phyloP scores from a whole-genome alignment of 2,113 vertebrate genomes.

The Okapia johnstoni region DNA sequence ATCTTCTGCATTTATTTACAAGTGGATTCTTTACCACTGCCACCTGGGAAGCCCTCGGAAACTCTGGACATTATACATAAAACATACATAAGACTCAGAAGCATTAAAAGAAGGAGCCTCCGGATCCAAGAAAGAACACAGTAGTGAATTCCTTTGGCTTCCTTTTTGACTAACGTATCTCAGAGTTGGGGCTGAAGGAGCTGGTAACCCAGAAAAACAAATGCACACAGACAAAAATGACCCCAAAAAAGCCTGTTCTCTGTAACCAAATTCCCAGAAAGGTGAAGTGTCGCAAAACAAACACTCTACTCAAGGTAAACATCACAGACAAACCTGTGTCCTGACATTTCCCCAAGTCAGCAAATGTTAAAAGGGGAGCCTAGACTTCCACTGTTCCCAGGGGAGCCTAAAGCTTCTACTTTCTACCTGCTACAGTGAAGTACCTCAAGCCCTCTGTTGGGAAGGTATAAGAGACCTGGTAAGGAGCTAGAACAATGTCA shows the following conservation, averaged over 20 bases:
- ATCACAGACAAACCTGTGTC: not conserved
- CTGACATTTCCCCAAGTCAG: not conserved
- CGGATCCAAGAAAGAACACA: not conserved
- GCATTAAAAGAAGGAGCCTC: not conserved
- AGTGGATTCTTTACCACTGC: not conserved
- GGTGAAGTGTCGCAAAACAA: not conserved
- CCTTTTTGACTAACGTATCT: not conserved
- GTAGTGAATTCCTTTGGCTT: not conserved
- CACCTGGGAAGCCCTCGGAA: not conserved
- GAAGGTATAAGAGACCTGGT: not conserved
- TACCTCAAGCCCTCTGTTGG: not conserved
- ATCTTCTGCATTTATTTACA: not conserved
- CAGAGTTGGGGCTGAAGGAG: not conserved
- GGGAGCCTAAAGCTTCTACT: not conserved
- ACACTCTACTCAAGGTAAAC: not conserved
- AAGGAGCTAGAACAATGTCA: not conserved
- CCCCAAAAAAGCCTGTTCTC: not conserved
- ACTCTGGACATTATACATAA: not conserved
- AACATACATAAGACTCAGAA: not conserved
- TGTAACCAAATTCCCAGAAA: not conserved
- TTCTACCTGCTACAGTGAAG: not conserved
- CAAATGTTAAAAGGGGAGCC: not conserved
- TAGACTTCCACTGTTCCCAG: not conserved
- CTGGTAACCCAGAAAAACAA: not conserved
- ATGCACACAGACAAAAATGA: not conserved